Percentiles rank a stretch among this genome's conserved stretches.
phyloP scores from a whole-genome alignment of 2,113 vertebrate species.

The Centropus bengalensis region DNA sequence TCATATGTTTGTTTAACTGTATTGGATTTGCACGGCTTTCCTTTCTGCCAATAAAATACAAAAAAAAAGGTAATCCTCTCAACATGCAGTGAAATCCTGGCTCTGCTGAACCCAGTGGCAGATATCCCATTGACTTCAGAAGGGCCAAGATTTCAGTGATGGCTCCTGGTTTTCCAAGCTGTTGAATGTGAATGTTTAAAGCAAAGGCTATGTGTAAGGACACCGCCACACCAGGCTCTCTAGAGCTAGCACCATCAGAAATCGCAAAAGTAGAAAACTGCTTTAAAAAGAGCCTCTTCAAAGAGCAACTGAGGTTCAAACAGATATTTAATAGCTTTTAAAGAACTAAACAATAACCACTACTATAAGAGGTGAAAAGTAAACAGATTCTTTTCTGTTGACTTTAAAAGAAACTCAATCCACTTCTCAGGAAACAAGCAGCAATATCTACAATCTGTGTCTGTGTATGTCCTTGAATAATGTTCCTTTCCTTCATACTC shows the following conservation, averaged over 20 bases:
- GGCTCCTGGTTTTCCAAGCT: background rate
- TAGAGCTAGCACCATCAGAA: background rate
- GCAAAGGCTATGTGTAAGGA: background rate
- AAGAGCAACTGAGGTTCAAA: background rate
- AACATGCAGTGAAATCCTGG: background rate
- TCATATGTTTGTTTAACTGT: constrained; percentile 9
- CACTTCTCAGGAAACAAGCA: background rate
- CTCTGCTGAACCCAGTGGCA: background rate
- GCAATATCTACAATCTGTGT: background rate
- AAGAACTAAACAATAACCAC: background rate
- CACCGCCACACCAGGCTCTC: background rate
- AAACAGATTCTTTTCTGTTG: background rate
- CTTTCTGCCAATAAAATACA: background rate
- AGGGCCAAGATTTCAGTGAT: background rate
- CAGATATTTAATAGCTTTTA: background rate
- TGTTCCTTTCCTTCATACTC: background rate
- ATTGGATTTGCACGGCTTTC: background rate
- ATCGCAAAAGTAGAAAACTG: background rate
- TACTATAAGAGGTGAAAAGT: background rate
- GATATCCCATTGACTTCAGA: background rate
- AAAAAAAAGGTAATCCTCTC: background rate
- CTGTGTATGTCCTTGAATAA: background rate
- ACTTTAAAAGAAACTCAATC: background rate
- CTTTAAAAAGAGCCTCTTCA: background rate
- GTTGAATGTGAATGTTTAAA: background rate